phyloP scores from a whole-genome alignment of 2,113 vertebrate species.

The Ceratotherium simum region DNA sequence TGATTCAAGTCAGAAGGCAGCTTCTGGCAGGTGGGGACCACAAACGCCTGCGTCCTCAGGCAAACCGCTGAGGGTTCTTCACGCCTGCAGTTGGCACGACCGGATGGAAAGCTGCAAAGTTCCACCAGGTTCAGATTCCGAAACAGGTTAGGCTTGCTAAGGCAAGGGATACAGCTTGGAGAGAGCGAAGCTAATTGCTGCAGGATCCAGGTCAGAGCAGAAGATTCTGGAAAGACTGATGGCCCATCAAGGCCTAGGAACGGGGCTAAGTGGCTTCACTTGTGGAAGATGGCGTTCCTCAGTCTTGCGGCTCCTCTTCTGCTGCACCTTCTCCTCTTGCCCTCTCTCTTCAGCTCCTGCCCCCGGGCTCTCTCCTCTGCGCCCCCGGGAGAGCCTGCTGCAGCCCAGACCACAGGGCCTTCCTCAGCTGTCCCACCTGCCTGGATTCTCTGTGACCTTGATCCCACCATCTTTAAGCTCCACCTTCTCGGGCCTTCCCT shows the following conservation, averaged over 20 bases:
- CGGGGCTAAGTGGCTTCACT: fast-evolving
- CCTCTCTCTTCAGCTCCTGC: not conserved
- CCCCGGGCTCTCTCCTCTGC: no score
- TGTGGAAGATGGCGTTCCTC: fast-evolving
- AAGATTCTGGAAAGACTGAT: not conserved
- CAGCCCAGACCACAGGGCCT: not conserved
- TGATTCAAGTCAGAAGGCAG: fast-evolving
- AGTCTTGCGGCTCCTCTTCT: not conserved
- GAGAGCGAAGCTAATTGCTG: not conserved
- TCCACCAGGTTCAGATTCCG: not conserved
- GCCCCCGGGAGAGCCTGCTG: not conserved
- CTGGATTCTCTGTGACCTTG: not conserved
- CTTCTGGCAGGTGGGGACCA: not conserved
- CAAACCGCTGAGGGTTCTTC: not conserved
- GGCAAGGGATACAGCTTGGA: not conserved
- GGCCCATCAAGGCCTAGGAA: not conserved
- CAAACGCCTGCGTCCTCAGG: fast-evolving
- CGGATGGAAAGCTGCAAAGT: not conserved
- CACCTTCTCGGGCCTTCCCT: not conserved
- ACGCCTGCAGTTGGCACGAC: no score
- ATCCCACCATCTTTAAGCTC: not conserved
- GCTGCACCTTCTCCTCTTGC: fast-evolving
- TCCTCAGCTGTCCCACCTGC: not conserved
- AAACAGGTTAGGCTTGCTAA: not conserved
- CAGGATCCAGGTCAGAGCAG: not conserved